Percentiles rank a stretch among this genome's conserved stretches.
Conservation (phyloP, 2,113 vertebrate species). For the Ivindomyrus marchei region DNA sequence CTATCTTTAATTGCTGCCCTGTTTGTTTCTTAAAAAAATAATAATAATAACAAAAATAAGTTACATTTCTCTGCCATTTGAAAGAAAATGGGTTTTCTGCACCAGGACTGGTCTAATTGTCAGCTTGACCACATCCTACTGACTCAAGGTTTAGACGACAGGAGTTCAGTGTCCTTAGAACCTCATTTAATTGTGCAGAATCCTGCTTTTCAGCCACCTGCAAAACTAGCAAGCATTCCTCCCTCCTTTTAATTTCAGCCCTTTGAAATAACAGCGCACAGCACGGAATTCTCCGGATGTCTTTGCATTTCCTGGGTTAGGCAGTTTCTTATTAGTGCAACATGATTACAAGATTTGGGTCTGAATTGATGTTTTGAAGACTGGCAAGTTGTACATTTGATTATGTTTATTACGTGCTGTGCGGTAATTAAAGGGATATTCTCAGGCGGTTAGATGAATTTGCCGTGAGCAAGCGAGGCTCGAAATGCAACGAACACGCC, state of each 20-base stretch:
- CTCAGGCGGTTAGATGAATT: not conserved
- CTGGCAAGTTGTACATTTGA: not conserved
- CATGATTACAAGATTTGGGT: not conserved
- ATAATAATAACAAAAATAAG: not conserved
- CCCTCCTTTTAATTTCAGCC: not conserved
- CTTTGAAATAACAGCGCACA: not conserved
- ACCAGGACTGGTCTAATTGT: not conserved
- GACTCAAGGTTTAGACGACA: not conserved
- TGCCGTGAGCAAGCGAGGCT: not conserved
- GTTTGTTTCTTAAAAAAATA: not conserved
- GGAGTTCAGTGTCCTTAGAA: not conserved
- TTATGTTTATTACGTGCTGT: not conserved
- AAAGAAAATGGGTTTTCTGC: not conserved
- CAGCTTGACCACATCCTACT: not conserved
- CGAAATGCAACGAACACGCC: not conserved
- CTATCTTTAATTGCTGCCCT: not conserved
- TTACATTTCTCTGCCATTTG: not conserved
- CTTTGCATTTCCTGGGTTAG: not conserved
- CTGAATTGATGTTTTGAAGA: not conserved
- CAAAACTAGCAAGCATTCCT: not conserved
- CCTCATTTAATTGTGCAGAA: not conserved
- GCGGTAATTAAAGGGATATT: not conserved
- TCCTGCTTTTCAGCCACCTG: not conserved
- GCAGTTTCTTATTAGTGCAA: not conserved
- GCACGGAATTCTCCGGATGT: not conserved